Evolutionary conservation across 2,888 invertebrate species (phyloP), one percentile per base, ranked within the genome.

Genomic region (Deroplatys truncata): DNA sequence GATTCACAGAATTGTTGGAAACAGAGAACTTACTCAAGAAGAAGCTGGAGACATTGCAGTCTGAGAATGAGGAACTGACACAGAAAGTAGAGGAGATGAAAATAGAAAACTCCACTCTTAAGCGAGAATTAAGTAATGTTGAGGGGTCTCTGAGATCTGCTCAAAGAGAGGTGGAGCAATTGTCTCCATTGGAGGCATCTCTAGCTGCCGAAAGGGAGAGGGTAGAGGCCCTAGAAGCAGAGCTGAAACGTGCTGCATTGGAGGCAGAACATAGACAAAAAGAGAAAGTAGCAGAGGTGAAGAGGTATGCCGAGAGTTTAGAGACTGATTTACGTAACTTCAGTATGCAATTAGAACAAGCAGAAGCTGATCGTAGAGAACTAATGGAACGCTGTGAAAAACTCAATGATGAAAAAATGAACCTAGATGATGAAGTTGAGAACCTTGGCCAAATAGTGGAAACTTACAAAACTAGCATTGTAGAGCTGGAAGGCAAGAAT

Each of bases 11-110:
- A 91, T 93, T 97, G 3, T 94, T 95, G 89, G 94, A 95, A 43
- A 95, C 95, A 89, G 96, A 97, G 91, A 95, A 96, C 92, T 94
- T 95, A 20, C 94, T 96, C 35, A 95, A 95, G 89, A 92, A 93
- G 16, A 95, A 96, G 91, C 93, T 97, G 90, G 94, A 95, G 91
- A 95, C 96, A 91, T 93, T 96, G 90, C 94, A 95, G 91, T 95
- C 94, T 91, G 95, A 96, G 92, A 95, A 96, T 91, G 93, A 93
- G 91, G 94, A 95, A 89, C 93, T 95, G 25, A 90, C 89, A n/a
- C 31, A 72, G 28, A 85, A 84, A 82, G n/a, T 88, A 28, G 35
- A 86, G 8, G 90, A 90, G 28, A 72, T 89, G 31, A 85, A 31
- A 13, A 29, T 20, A 28, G 88, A 88, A 31, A 89, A 89, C 88